Evolutionary conservation across 1,140 invertebrate genomes (phyloP), one percentile per base, ranked within the genome.

Genomic region (Drosophila orena): DNA sequence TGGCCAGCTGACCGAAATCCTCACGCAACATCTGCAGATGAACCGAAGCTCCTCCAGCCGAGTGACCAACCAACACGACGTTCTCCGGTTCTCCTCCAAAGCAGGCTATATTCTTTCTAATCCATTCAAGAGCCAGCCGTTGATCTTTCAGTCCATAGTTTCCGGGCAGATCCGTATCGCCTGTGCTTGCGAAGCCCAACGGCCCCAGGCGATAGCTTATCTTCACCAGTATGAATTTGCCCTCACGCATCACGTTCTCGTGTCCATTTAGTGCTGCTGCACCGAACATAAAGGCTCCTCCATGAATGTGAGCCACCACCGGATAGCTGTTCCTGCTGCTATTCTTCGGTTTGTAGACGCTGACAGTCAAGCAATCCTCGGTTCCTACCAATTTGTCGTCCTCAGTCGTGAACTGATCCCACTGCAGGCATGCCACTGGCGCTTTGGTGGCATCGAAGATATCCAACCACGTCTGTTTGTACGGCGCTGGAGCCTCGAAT

Each of bases 141-240:
- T 96, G 95, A 91, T 96, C 96, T 86, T 95, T 95, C 3, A 96
- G 74, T 0, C 95, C 95, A 40, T 93, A 93, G 91, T 96, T 96
- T 1, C 95, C 95, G 3, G 94, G 93, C 3, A 93, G 90, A 3
- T 92, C 85, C 0, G 92, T 84, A 68, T 95, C 94, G 3, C 93
- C 94, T 0, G 94, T 94, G 57, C 94, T 94, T 0, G 95, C 81
- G 80, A 95, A 95, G 20, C 94, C 94, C 35, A 95, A 75, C 6
- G 94, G 93, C 20, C 94, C 95, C 27, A 96, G 72, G n/a, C 95
- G 89, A 81, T 95, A 96, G 81, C 95, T 95, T 2, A 96, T 91
- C 8, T 93, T 94, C 0, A 95, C 95, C 30, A 94, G 91, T 10
- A 96, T 93, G 10, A 95, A 81, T 65, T 95, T 93, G 12, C 88